Percentiles rank a stretch among this genome's conserved stretches.
Conservation (phyloP, 2,797 vertebrate genomes). For the Tragopan temminckii region DNA sequence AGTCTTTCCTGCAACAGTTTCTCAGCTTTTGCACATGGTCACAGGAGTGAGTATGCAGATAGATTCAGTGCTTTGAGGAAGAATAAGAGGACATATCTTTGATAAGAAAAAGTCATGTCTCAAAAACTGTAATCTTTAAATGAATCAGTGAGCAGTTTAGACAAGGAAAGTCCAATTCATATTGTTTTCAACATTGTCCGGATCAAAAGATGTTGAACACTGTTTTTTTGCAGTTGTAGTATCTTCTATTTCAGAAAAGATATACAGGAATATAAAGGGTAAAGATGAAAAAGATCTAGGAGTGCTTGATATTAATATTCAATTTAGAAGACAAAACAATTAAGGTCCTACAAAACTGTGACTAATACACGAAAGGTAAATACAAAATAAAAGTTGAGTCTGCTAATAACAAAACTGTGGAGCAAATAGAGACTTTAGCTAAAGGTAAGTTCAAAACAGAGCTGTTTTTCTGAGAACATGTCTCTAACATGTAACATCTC, state of each 20-base stretch:
- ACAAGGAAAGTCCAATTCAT: background rate
- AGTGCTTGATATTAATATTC: background rate
- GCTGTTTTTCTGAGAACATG: background rate
- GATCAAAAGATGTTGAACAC: background rate
- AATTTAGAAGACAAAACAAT: background rate
- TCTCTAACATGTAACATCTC: background rate
- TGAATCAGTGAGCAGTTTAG: background rate
- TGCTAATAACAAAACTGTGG: background rate
- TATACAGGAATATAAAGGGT: background rate
- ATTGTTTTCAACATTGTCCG: background rate
- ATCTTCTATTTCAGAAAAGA: background rate
- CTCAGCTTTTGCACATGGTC: background rate
- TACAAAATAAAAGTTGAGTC: background rate
- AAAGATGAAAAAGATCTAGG: background rate
- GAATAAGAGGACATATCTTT: background rate
- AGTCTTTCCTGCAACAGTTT: background rate
- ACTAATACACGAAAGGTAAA: background rate
- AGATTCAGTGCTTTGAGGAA: background rate
- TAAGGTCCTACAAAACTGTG: background rate
- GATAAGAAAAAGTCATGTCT: background rate
- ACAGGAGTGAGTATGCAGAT: background rate
- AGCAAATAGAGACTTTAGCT: background rate
- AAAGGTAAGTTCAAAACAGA: background rate
- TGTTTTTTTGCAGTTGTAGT: background rate
- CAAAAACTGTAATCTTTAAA: background rate